Evolutionary conservation across 2,113 vertebrate genomes (phyloP).

Genomic region (Polyodon spathula): DNA sequence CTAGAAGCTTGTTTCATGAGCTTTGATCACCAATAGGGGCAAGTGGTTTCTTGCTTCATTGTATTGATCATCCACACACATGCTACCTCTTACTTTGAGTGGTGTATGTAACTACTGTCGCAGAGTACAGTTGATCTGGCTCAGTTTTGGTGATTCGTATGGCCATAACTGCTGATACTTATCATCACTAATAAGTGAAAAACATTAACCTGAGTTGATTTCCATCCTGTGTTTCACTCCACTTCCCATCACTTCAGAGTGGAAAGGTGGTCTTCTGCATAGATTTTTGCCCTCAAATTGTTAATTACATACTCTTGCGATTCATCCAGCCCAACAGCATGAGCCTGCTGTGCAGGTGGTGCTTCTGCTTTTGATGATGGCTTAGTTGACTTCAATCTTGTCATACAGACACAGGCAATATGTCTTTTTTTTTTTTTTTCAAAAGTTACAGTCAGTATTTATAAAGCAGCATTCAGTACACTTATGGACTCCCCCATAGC

Average conservation of each 20-base stretch:
- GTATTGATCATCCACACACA: not conserved
- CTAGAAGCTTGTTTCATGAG: not conserved
- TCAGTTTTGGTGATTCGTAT: not conserved
- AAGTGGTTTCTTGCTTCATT: too few relatives aligned
- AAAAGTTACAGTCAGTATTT: too few relatives aligned
- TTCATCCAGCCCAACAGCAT: not conserved
- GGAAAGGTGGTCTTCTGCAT: not conserved
- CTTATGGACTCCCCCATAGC: too few relatives aligned
- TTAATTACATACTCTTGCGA: not conserved
- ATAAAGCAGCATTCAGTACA: too few relatives aligned
- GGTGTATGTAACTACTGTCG: conserved; percentile 1
- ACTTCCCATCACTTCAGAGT: not conserved
- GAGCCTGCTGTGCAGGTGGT: not conserved
- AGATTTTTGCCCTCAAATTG: not conserved
- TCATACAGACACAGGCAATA: not conserved
- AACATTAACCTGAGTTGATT: conserved; percentile 4
- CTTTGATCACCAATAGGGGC: conserved; percentile 2
- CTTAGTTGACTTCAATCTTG: not conserved
- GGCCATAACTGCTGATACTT: conserved; percentile 1
- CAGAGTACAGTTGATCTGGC: not conserved
- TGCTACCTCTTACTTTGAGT: not conserved
- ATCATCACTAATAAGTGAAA: conserved; percentile 7
- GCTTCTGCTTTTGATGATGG: not conserved
- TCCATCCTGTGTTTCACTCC: not conserved
- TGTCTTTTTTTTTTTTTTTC: not conserved